A percentile compares a stretch with the other conserved stretches of the same genome.
phyloP scores from a whole-genome alignment of 2,113 vertebrate species.

The Hyla sarda region DNA sequence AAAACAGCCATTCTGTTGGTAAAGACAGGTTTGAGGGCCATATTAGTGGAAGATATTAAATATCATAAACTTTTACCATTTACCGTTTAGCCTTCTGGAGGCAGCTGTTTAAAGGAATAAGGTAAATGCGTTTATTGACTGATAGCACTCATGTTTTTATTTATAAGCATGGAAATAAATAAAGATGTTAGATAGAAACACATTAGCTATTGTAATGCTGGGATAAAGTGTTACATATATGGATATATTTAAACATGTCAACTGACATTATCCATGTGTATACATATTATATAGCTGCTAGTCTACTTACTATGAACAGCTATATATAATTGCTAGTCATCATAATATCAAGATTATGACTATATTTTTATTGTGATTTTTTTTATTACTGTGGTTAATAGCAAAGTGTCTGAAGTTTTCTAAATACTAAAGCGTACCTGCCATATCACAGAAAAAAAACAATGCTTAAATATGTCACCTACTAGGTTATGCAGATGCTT shows the following conservation, averaged over 20 bases:
- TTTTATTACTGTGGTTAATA: no score
- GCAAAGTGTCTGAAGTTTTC: no score
- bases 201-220: neutral
- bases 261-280: neutral
- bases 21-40: slow-evolving; percentile 79
- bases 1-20: slow-evolving; percentile 79
- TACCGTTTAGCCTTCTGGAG: slow-evolving; percentile 63
- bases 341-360: no score
- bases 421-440: no score
- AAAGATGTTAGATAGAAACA: accelerated
- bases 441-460: no score
- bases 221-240: neutral
- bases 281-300: neutral
- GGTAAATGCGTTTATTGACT: slow-evolving; percentile 66
- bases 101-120: slow-evolving; percentile 70
- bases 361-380: no score
- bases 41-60: slow-evolving; percentile 73
- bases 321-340: neutral
- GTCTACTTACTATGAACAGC: neutral
- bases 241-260: slow-evolving; percentile 30
- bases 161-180: slow-evolving; percentile 70
- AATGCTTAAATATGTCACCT: no score
- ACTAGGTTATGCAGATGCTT: no score
- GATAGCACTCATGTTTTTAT: slow-evolving; percentile 71
- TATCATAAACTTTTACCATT: slow-evolving; percentile 79